Evolutionary conservation across 2,797 vertebrate genomes (phyloP).

Genomic region (Brachyalestes nurse): DNA sequence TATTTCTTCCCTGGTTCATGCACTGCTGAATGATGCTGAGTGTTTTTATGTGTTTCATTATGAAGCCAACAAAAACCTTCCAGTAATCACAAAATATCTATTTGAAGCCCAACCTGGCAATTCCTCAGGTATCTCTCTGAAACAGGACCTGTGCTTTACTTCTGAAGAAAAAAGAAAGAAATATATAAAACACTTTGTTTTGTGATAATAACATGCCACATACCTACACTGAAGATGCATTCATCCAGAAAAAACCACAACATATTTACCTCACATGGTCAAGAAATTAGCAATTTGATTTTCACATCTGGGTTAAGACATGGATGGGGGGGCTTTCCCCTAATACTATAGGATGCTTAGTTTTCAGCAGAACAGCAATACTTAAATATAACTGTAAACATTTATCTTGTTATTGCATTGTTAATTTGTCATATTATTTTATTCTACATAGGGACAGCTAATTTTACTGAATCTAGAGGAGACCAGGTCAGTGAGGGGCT

Average conservation of each 20-base stretch:
- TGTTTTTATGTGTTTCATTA: conserved; percentile 66
- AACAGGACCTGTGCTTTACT: conserved; percentile 51
- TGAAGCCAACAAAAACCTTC: conserved; percentile 72
- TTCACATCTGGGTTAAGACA: background rate
- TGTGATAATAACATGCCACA: conserved; percentile 30
- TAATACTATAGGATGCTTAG: conserved; percentile 15
- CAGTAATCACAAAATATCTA: conserved; percentile 50
- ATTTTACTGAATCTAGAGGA: conserved; percentile 20
- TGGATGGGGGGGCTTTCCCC: background rate
- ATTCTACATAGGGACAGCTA: background rate
- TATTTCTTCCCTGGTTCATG: conserved; percentile 68
- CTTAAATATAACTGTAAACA: conserved; percentile 43
- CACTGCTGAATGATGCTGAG: conserved; percentile 67
- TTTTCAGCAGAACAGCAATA: conserved; percentile 28
- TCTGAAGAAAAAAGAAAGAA: conserved; percentile 28
- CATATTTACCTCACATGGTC: background rate
- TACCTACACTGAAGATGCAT: conserved; percentile 14
- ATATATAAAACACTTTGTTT: background rate
- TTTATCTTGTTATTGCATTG: conserved; percentile 47
- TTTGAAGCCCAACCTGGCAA: conserved; percentile 36
- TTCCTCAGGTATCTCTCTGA: conserved; percentile 32
- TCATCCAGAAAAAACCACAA: conserved; percentile 13
- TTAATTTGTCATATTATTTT: conserved; percentile 28
- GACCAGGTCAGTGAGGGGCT: background rate
- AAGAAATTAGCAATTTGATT: background rate